Conservation (phyloP, 2,113 vertebrate genomes). For the Megaleporinus macrocephalus region DNA sequence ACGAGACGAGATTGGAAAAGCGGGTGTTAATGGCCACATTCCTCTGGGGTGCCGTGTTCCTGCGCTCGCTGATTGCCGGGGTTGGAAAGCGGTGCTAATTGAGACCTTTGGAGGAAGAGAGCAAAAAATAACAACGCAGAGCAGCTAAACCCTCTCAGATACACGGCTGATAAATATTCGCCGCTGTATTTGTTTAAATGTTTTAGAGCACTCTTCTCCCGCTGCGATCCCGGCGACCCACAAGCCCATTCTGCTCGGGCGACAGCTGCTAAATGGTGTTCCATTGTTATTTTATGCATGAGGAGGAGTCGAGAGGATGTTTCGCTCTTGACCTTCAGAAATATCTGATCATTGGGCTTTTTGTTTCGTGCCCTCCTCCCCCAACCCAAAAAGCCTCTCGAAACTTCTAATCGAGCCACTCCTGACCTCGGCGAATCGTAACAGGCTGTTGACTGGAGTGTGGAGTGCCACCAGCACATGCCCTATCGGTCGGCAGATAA, state of each 20-base stretch:
- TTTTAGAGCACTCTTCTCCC: conserved; percentile 33
- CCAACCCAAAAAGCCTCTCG: conserved; percentile 12
- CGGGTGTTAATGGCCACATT: conserved; percentile 62
- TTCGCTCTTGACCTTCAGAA: conserved; percentile 54
- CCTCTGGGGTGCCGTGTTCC: conserved; percentile 55
- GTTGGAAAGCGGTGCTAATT: conserved; percentile 62
- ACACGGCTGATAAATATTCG: conserved; percentile 41
- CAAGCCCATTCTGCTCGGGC: conserved; percentile 20
- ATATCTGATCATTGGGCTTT: conserved; percentile 42
- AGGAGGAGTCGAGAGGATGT: conserved; percentile 24
- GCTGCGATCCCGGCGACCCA: conserved; percentile 32
- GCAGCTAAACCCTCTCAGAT: not conserved
- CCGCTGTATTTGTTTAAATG: conserved; percentile 25
- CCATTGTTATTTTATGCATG: conserved; percentile 51
- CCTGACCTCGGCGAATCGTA: conserved; percentile 54
- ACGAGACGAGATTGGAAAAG: conserved; percentile 59
- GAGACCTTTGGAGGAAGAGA: conserved; percentile 57
- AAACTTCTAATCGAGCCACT: conserved; percentile 44
- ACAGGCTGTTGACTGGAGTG: conserved; percentile 49
- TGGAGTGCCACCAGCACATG: conserved; percentile 34
- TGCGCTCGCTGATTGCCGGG: conserved; percentile 54
- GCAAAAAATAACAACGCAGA: conserved; percentile 11
- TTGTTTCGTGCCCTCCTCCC: not conserved
- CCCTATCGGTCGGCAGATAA: conserved; percentile 37
- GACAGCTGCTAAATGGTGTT: conserved; percentile 46